Conservation (phyloP, 2,113 vertebrate genomes). For the Myodes glareolus region DNA sequence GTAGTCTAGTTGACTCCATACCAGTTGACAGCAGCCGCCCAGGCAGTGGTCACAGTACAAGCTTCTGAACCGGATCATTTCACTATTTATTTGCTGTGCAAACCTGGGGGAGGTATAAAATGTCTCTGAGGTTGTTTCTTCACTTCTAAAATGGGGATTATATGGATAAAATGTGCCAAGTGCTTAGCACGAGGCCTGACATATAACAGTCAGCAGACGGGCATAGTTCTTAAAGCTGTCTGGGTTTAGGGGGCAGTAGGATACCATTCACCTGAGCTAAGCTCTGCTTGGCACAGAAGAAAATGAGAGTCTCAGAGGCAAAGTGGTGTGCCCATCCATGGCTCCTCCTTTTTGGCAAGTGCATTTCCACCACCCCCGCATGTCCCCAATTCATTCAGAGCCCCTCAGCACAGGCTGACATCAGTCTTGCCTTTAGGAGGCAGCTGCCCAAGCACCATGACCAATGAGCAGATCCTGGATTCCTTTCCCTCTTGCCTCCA, state of each 20-base stretch:
- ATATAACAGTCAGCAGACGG: background rate
- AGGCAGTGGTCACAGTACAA: background rate
- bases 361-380: too few relatives aligned
- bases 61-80: background rate
- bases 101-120: slow-evolving; percentile 25
- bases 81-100: background rate
- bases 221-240: background rate
- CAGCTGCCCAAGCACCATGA: background rate
- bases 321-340: background rate
- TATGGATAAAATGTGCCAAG: background rate
- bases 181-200: background rate
- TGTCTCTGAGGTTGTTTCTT: slow-evolving; percentile 8
- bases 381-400: background rate
- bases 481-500: background rate
- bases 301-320: background rate
- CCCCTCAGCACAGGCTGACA: background rate
- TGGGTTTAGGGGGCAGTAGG: background rate
- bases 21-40: background rate
- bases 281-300: background rate
- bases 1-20: background rate
- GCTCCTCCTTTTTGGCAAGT: background rate
- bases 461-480: background rate
- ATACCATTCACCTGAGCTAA: background rate
- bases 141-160: slow-evolving; percentile 4
- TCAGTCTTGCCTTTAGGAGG: background rate